A percentile compares a stretch with the other conserved stretches of the same genome.
Evolutionary conservation across 2,888 invertebrate genomes (phyloP).

Genomic region (Philaethria dido): DNA sequence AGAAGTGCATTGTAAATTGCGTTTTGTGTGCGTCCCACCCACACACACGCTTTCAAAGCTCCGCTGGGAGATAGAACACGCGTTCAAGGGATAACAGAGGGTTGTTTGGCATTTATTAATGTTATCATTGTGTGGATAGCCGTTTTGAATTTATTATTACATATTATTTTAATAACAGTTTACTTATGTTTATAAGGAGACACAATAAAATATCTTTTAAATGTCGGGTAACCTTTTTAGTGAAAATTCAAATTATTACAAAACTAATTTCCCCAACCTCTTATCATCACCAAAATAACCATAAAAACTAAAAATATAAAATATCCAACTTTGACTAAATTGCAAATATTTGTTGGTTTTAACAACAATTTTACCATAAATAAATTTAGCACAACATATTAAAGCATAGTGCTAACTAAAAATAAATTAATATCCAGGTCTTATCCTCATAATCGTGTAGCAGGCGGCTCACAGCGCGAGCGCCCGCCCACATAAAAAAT

Average conservation of each 20-base stretch:
- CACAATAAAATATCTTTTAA: background rate
- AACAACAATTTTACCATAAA: background rate
- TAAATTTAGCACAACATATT: background rate
- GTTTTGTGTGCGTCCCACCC: slow-evolving; percentile 55
- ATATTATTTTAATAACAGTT: background rate
- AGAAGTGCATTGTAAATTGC: slow-evolving; percentile 41
- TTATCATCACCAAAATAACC: background rate
- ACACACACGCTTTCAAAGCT: slow-evolving; percentile 60
- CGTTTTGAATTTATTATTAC: slow-evolving; percentile 32
- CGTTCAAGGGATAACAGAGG: slow-evolving; percentile 81
- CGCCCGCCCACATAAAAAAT: slow-evolving; percentile 84
- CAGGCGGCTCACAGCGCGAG: slow-evolving; percentile 70
- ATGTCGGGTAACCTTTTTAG: background rate
- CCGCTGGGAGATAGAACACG: slow-evolving; percentile 80
- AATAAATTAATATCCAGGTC: slow-evolving; percentile 38
- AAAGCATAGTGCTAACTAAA: background rate
- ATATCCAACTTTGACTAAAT: background rate
- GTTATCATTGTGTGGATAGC: slow-evolving; percentile 59
- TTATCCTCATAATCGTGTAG: slow-evolving; percentile 62
- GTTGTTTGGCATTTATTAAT: slow-evolving; percentile 76
- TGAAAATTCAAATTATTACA: background rate
- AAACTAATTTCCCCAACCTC: background rate
- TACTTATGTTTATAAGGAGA: background rate
- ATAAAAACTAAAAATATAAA: background rate
- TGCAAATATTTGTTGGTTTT: background rate